These are phyloP conservation scores for Lepidocyrtinus sp. DNA, from an alignment of 2,888 invertebrate genomes.

Conservation along the genomic window DNA sequence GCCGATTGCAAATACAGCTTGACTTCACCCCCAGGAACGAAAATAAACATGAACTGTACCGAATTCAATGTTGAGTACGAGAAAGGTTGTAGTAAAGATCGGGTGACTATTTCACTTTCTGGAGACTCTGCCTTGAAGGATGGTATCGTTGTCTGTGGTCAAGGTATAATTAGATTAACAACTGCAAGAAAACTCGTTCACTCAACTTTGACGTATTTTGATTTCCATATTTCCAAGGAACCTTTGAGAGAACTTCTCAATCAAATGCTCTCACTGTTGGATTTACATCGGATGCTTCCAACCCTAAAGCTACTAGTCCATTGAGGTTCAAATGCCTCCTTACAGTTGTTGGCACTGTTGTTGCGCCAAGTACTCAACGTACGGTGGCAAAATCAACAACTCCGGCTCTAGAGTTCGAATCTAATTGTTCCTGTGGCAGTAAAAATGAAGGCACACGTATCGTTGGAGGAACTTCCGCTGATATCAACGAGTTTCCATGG, in stretches of 20 bases:
- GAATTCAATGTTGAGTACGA: slow-evolving; percentile 61
- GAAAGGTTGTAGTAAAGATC: slow-evolving; percentile 49
- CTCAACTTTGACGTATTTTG: too few relatives aligned
- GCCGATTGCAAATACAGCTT: slow-evolving; percentile 50
- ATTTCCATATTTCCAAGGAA: too few relatives aligned
- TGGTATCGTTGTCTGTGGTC: slow-evolving; percentile 50
- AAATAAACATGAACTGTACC: slow-evolving; percentile 50
- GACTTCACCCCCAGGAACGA: slow-evolving; percentile 51
- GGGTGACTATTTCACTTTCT: slow-evolving; percentile 52
- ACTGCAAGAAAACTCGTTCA: too few relatives aligned
- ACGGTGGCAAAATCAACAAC: too few relatives aligned
- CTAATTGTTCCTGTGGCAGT: slow-evolving; percentile 54
- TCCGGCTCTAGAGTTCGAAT: neutral
- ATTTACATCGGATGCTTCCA: slow-evolving; percentile 43
- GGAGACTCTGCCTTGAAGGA: slow-evolving; percentile 53
- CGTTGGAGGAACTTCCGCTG: slow-evolving; percentile 61
- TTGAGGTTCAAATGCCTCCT: slow-evolving; percentile 30
- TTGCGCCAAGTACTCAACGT: too few relatives aligned
- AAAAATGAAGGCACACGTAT: slow-evolving; percentile 60
- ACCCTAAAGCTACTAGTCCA: slow-evolving; percentile 20
- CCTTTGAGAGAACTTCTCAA: slow-evolving; percentile 16
- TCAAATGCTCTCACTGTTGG: slow-evolving; percentile 51
- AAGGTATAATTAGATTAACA: too few relatives aligned
- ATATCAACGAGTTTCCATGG: slow-evolving; percentile 63
- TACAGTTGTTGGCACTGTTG: neutral